Evolutionary conservation across 2,113 vertebrate species (phyloP).

Genomic region (Onychostoma macrolepis): DNA sequence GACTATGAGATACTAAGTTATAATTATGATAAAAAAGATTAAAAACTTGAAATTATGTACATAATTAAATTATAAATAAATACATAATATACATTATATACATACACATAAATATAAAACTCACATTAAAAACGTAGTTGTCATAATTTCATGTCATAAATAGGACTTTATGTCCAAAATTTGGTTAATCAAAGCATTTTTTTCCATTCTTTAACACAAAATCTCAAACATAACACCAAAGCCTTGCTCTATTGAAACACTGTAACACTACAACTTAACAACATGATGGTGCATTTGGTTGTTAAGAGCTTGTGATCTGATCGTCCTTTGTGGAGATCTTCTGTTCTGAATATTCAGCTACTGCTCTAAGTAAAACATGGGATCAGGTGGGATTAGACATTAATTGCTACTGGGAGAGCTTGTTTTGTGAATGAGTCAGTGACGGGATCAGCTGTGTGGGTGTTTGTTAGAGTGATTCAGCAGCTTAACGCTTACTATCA

Average conservation of each 20-base stretch:
- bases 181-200: not conserved
- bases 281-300: not conserved
- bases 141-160: not conserved
- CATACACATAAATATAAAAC: not conserved
- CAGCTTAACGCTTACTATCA: conserved; percentile 13
- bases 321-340: not conserved
- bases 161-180: not conserved
- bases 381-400: conserved; percentile 2
- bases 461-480: conserved; percentile 41
- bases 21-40: no score
- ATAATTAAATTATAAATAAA: no score
- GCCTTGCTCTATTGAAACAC: no score
- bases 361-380: not conserved
- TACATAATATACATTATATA: no score
- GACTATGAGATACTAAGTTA: no score
- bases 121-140: not conserved
- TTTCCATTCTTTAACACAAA: no score
- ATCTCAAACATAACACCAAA: no score
- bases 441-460: conserved; percentile 20
- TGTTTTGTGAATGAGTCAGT: conserved; percentile 30
- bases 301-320: not conserved
- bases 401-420: not conserved
- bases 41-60: no score
- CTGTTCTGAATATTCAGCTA: not conserved
- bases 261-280: no score